Conservation (phyloP, 2,113 vertebrate species). For the Dicrurus megarhynchus region DNA sequence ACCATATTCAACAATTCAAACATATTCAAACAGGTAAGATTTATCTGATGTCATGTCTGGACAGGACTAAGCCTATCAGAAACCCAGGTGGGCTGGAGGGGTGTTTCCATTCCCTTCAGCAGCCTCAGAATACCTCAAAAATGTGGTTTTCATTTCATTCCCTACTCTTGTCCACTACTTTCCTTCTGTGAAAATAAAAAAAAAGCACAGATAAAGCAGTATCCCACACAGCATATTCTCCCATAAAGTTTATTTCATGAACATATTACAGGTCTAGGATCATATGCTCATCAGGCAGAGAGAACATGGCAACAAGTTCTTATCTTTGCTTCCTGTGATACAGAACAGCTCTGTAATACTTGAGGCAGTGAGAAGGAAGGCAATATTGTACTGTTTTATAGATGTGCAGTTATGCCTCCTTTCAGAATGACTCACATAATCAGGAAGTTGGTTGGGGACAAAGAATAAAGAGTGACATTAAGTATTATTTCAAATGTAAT, state of each 20-base stretch:
- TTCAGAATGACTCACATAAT: not conserved
- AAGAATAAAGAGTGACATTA: not conserved
- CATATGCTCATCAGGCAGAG: not conserved
- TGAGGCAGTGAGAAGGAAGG: not conserved
- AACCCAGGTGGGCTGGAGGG: not conserved
- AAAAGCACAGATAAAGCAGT: not conserved
- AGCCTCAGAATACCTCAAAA: not conserved
- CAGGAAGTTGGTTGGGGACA: not conserved
- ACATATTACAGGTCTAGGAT: not conserved
- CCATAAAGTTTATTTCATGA: not conserved
- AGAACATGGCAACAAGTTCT: not conserved
- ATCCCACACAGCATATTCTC: not conserved
- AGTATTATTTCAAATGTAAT: not conserved
- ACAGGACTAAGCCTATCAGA: not conserved
- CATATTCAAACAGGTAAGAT: not conserved
- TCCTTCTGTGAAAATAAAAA: not conserved
- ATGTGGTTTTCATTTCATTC: not conserved
- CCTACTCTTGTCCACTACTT: not conserved
- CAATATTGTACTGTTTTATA: not conserved
- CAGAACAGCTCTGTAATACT: not conserved
- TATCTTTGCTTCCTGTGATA: not conserved
- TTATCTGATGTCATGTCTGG: not conserved
- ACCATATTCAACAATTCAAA: not conserved
- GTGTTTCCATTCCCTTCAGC: not conserved
- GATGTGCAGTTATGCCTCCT: not conserved